These are phyloP conservation scores for Andrena marginata DNA, from an alignment of 2,888 invertebrate species.

Conservation along the genomic window DNA sequence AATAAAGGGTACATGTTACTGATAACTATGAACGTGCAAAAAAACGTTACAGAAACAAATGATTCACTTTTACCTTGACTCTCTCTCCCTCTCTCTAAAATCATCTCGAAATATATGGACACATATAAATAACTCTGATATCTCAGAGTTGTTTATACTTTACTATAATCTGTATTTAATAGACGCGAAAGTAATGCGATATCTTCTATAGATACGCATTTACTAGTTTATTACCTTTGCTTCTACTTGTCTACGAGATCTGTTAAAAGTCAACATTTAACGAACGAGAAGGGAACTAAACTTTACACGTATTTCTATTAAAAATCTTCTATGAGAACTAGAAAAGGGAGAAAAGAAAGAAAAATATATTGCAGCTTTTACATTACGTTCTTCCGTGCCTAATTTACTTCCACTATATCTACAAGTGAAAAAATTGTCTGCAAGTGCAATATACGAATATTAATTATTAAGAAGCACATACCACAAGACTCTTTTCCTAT, in stretches of 20 bases:
- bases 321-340: conserved; percentile 14
- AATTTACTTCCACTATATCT: conserved; percentile 53
- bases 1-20: conserved; percentile 13
- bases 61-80: conserved; percentile 11
- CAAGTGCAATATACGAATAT: conserved; percentile 57
- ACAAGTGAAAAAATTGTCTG: conserved; percentile 41
- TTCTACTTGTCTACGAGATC: conserved; percentile 7
- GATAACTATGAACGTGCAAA: conserved; percentile 47
- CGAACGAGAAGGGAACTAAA: conserved; percentile 11
- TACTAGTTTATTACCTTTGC: conserved; percentile 1
- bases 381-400: conserved; percentile 37
- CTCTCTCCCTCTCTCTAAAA: neutral
- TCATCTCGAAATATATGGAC: neutral
- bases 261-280: conserved; percentile 2
- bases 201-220: neutral
- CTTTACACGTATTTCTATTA: conserved; percentile 11
- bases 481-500: conserved; percentile 81
- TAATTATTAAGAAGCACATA: conserved; percentile 75
- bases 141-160: conserved; percentile 2
- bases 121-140: neutral
- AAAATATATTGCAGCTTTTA: conserved; percentile 33
- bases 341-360: conserved; percentile 27
- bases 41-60: conserved; percentile 24
- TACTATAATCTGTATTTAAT: conserved; percentile 4
- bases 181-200: conserved; percentile 6